Base-by-base conservation (phyloP, 35 echinoderm and acorn worm species). In the Amphiura filiformis region DNA sequence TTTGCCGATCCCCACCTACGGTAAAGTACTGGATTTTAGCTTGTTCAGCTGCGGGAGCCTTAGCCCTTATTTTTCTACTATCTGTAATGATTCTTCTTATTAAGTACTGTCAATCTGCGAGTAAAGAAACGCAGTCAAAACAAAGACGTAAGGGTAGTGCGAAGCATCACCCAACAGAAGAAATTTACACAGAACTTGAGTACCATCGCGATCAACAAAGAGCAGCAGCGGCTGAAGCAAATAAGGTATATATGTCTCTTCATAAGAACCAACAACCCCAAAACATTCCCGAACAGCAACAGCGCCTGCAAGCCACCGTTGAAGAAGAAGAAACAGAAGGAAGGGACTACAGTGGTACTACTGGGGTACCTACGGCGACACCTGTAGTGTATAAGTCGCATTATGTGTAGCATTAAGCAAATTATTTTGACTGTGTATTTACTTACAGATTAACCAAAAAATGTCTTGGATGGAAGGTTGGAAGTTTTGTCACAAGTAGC, bases 31-130 rank as follows among this genome's bases (percentile, higher is more conserved):
- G 61, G 61, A 70, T 70, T 13, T 23, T 70, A 30, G 61, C 61
- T 26, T 70, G 61, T 70, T 70, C 61, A 11, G 61, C 61, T 70
- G 61, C 61, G 4, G 61, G 61, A 70, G 61, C 61, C 61, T 70
- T 70, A 70, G 61, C 61, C 61, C 61, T 70, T 70, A 70, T 70
- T 70, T 70, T 70, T 70, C 61, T 70, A 70, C 26, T 70, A 70
- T 70, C 61, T 70, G 61, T 70, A 26, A 18, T 70, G 15, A 70
- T 70, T n/a, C 61, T 70, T 5, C 61, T 70, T 70, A 26, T 70
- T 26, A 70, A 70, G 26, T 70, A 70, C 61, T 70, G 61, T 70
- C 61, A 70, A 70, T 52, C 44, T 52, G 26, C 61, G 4, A 15
- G 2, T 4, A 30, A 70, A 18, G 28, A 26, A 26, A 18, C 15